A percentile compares a stretch with the other conserved stretches of the same genome.
These are phyloP conservation scores for Drymonia ruficornis DNA, from an alignment of 2,888 invertebrate genomes.

Conservation along the genomic window DNA sequence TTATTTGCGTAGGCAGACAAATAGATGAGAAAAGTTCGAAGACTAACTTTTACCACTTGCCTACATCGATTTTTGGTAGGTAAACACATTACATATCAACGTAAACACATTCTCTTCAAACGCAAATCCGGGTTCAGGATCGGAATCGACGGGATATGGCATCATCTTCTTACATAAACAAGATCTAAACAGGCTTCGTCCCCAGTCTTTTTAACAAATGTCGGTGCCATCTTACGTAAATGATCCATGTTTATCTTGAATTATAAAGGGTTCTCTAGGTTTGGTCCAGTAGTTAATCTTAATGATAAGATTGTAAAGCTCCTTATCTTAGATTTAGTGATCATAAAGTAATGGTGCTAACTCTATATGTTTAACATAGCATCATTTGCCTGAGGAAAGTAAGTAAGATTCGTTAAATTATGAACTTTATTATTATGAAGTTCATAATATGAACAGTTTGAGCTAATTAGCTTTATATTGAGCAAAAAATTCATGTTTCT, in stretches of 20 bases:
- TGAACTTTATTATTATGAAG: too few relatives aligned
- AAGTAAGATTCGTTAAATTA: too few relatives aligned
- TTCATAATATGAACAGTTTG: too few relatives aligned
- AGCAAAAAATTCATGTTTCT: too few relatives aligned
- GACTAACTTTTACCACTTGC: too few relatives aligned
- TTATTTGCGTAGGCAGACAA: too few relatives aligned
- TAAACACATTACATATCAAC: not conserved
- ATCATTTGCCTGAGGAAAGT: not conserved
- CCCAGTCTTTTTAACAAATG: too few relatives aligned
- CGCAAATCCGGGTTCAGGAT: not conserved
- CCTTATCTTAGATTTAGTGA: slow-evolving; percentile 4
- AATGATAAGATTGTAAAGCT: not conserved
- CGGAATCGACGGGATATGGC: not conserved
- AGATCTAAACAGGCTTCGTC: too few relatives aligned
- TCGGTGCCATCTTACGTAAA: too few relatives aligned
- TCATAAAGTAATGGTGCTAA: not conserved
- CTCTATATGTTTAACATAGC: not conserved
- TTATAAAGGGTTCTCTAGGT: not conserved
- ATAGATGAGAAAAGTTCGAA: too few relatives aligned
- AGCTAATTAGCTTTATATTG: too few relatives aligned
- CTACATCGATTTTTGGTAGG: too few relatives aligned
- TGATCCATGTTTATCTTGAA: not conserved
- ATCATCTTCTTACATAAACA: not conserved
- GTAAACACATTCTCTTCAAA: not conserved
- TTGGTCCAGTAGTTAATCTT: slow-evolving; percentile 4